A percentile compares a stretch with the other conserved stretches of the same genome.
phyloP scores from a whole-genome alignment of 2,888 invertebrate genomes.

The Geophilus truncorum region DNA sequence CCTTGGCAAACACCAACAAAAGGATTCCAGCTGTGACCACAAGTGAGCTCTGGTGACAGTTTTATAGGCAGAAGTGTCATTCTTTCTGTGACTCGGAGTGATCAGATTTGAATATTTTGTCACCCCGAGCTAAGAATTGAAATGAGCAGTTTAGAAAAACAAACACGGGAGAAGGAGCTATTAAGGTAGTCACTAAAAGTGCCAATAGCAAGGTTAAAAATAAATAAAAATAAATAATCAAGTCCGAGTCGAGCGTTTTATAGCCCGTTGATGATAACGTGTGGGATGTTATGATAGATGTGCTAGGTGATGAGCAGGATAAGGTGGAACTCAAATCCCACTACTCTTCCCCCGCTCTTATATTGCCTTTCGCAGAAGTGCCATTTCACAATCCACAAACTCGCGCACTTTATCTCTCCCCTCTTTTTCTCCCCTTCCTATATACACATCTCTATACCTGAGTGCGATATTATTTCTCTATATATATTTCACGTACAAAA shows the following conservation, averaged over 20 bases:
- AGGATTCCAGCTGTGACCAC: slow-evolving; percentile 10
- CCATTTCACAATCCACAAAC: background rate
- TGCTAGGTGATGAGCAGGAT: background rate
- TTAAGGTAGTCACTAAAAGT: no score
- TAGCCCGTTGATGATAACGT: background rate
- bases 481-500: background rate
- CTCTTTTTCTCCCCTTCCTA: background rate
- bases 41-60: slow-evolving; percentile 10
- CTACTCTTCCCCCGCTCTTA: background rate
- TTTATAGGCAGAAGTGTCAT: slow-evolving; percentile 4
- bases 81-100: background rate
- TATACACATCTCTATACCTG: background rate
- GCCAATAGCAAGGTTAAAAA: no score
- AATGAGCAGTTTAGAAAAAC: background rate
- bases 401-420: background rate
- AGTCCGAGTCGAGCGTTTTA: background rate
- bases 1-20: slow-evolving; percentile 10
- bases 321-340: background rate
- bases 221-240: background rate
- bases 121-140: background rate
- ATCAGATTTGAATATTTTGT: slow-evolving; percentile 10
- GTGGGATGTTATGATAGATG: background rate
- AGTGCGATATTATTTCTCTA: background rate
- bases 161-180: background rate
- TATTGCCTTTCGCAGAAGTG: slow-evolving; percentile 5